Evolutionary conservation across 2,797 vertebrate genomes (phyloP), one percentile per base, ranked within the genome.

Genomic region (Petrocephalus schoutedeni): DNA sequence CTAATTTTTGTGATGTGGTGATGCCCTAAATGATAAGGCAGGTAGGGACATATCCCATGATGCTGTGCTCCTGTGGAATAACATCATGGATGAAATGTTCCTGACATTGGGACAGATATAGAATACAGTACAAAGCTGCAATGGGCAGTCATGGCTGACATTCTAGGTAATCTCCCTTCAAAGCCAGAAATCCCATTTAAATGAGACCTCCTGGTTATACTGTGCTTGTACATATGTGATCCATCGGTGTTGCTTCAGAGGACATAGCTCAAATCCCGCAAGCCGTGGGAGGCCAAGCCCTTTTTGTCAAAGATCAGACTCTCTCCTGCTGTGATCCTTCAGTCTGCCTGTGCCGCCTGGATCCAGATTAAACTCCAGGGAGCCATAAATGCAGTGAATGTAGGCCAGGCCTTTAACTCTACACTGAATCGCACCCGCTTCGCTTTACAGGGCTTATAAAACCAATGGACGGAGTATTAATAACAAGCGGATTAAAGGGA

Each of bases 401-500:
- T 61, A 88, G 36, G 57, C 53, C 64, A 71, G 54, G 64, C 54
- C 16, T 61, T 10, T 45, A 28, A 32, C 83, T 12, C 23, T 41
- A 12, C 67, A 5, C 80, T 51, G 49, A 14, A 83, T 32, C 57
- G 14, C 36, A n/a, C 54, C 28, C 14, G 49, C 21, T 87, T 36
- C 45, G 5, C 41, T 82, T 64, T 80, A 41, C 58, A n/a, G 59
- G 56, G 51, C 10, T 57, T 61, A 23, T 87, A 54, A 83, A 83
- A 64, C 51, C 85, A 84, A 59, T 53, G 41, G 80, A 59, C 7
- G 45, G 45, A 54, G 77, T 56, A 87, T 87, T 32, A 56, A 87
- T 83, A 36, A 64, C 45, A 89, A 87, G 86, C 88, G 86, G 85
- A 88, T 57, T 58, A 87, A 74, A 32, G 53, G 58, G 21, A 61